A percentile compares a stretch with the other conserved stretches of the same genome.
Conservation (phyloP, 2,888 invertebrate genomes). For the Danaus chrysippus region DNA sequence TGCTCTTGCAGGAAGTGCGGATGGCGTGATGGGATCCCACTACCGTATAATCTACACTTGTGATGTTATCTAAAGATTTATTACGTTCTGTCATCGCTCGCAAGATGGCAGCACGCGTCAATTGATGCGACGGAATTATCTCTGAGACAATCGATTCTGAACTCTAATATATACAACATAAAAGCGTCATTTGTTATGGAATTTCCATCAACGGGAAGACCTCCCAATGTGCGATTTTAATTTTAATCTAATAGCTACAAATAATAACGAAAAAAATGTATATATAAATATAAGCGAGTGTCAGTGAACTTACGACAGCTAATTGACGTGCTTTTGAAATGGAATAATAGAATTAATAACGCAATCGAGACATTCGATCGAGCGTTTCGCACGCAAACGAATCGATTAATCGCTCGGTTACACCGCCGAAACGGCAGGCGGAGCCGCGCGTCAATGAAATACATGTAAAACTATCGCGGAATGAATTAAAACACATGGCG, state of each 20-base stretch:
- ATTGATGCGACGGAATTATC: slow-evolving; percentile 58
- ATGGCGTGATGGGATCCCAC: slow-evolving; percentile 70
- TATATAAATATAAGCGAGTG: not conserved
- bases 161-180: slow-evolving; percentile 37
- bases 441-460: slow-evolving; percentile 77
- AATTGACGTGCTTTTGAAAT: slow-evolving; percentile 21
- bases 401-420: slow-evolving; percentile 75
- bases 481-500: slow-evolving; percentile 78
- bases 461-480: slow-evolving; percentile 79
- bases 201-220: slow-evolving; percentile 26
- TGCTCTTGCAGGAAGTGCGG: slow-evolving; percentile 75
- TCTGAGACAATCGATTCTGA: slow-evolving; percentile 40
- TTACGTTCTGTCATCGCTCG: slow-evolving; percentile 72
- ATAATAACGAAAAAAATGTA: slow-evolving; percentile 2
- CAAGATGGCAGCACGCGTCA: slow-evolving; percentile 76
- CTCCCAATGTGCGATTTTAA: slow-evolving; percentile 34
- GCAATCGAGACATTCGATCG: slow-evolving; percentile 52
- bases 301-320: not conserved
- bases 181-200: slow-evolving; percentile 20
- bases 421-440: slow-evolving; percentile 65
- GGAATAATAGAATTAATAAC: slow-evolving; percentile 36
- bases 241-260: not conserved
- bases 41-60: slow-evolving; percentile 75
- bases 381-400: slow-evolving; percentile 68
- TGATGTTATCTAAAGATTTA: slow-evolving; percentile 78